phyloP scores from a whole-genome alignment of 2,888 invertebrate genomes.

The Cheilosia vernalis region DNA sequence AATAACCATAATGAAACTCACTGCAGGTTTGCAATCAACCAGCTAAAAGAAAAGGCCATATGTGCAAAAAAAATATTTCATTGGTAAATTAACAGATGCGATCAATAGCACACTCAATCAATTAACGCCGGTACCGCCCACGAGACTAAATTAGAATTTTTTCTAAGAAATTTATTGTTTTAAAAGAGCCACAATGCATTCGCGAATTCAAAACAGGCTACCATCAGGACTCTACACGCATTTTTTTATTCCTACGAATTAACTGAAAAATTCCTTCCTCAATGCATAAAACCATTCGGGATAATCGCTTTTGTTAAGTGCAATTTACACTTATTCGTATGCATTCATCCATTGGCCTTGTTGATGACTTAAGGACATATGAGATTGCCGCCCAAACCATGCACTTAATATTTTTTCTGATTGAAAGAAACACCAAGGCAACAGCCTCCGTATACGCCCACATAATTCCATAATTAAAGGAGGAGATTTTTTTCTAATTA shows the following conservation, averaged over 20 bases:
- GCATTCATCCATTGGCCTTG: slow-evolving; percentile 13
- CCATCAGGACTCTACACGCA: neutral
- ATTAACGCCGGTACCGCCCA: slow-evolving; percentile 37
- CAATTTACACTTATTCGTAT: slow-evolving; percentile 20
- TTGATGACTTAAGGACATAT: neutral
- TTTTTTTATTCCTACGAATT: neutral
- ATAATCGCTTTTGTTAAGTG: slow-evolving; percentile 43
- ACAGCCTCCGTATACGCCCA: slow-evolving; percentile 55
- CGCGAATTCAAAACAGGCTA: neutral
- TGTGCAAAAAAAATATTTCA: neutral
- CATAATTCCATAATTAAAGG: slow-evolving; percentile 66
- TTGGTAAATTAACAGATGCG: slow-evolving; percentile 51
- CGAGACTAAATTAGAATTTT: slow-evolving; percentile 6
- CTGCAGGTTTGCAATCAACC: no score
- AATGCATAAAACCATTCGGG: slow-evolving; percentile 26
- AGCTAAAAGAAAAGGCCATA: slow-evolving; percentile 2
- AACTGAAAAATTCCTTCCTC: slow-evolving; percentile 1
- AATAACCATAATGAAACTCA: no score
- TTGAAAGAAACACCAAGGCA: slow-evolving; percentile 10
- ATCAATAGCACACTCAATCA: slow-evolving; percentile 62
- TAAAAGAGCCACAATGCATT: neutral
- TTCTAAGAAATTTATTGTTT: neutral
- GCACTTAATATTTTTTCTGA: slow-evolving; percentile 22
- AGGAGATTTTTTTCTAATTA: slow-evolving; percentile 47
- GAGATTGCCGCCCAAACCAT: neutral